These are phyloP conservation scores for Chironomus tentans DNA, from an alignment of 2,888 invertebrate genomes.

Conservation along the genomic window DNA sequence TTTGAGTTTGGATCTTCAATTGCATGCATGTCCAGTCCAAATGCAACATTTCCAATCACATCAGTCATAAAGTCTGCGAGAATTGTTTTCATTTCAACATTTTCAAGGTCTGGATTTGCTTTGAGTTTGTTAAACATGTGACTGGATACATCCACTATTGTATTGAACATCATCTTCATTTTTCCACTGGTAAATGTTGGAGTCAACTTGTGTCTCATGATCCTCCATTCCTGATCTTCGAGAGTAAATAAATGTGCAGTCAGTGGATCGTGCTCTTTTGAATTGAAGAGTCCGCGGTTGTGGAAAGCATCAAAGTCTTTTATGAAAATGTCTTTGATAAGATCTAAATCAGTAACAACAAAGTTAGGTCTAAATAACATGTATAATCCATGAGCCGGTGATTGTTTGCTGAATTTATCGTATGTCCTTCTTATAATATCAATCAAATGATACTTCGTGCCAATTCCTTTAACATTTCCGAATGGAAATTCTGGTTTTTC, in stretches of 20 bases:
- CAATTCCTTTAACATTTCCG: background rate
- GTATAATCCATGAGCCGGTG: conserved; percentile 17
- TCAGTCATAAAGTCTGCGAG: conserved; percentile 25
- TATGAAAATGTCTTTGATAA: conserved; percentile 15
- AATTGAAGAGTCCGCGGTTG: conserved; percentile 26
- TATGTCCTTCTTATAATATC: background rate
- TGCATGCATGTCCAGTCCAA: conserved; percentile 29
- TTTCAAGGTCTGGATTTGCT: background rate
- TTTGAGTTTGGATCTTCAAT: conserved; percentile 28
- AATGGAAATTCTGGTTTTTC: conserved; percentile 18
- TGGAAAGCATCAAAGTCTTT: conserved; percentile 19
- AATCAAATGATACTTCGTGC: background rate
- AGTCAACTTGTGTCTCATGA: conserved; percentile 41
- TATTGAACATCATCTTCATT: conserved; percentile 42
- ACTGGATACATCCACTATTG: background rate
- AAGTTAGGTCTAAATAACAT: conserved; percentile 6
- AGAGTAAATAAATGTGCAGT: conserved; percentile 35
- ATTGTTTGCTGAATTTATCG: background rate
- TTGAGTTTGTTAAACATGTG: background rate
- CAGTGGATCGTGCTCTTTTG: conserved; percentile 22
- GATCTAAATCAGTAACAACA: conserved; percentile 12
- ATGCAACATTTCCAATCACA: conserved; percentile 28
- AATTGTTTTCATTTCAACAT: conserved; percentile 23
- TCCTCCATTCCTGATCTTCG: conserved; percentile 43
- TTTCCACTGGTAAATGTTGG: conserved; percentile 45